Conservation (phyloP, 2,113 vertebrate species). For the Ahaetulla prasina region DNA sequence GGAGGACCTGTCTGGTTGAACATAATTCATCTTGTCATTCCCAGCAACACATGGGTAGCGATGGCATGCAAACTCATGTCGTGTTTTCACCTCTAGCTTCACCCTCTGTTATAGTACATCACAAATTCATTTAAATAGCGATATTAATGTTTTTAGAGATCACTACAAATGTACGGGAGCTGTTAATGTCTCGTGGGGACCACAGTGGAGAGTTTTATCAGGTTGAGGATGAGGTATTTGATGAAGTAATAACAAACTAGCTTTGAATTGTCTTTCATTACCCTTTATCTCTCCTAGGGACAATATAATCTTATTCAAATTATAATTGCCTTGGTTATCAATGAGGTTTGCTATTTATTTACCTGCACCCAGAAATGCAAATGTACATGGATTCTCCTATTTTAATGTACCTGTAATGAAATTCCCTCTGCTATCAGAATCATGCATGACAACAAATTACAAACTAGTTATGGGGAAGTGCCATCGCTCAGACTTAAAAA, state of each 20-base stretch:
- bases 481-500: constrained; percentile 62
- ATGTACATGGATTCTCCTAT: constrained; percentile 60
- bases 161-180: constrained; percentile 66
- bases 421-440: constrained; percentile 69
- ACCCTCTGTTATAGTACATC: constrained; percentile 59
- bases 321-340: constrained; percentile 78
- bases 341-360: constrained; percentile 77
- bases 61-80: constrained; percentile 55
- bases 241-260: constrained; percentile 79
- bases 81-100: constrained; percentile 69
- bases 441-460: constrained; percentile 70
- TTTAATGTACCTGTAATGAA: constrained; percentile 68
- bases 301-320: constrained; percentile 81
- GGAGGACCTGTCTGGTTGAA: constrained; percentile 53
- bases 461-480: constrained; percentile 65
- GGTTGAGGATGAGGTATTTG: constrained; percentile 72
- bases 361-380: constrained; percentile 69
- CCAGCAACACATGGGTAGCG: constrained; percentile 46
- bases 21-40: constrained; percentile 63
- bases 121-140: constrained; percentile 71
- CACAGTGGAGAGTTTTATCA: constrained; percentile 68
- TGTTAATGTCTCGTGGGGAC: constrained; percentile 66
- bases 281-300: constrained; percentile 75
- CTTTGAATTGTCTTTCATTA: constrained; percentile 78
- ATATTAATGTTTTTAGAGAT: constrained; percentile 76